Conservation (phyloP, 2,888 invertebrate genomes). For the Nephrocerus scutellatus region DNA sequence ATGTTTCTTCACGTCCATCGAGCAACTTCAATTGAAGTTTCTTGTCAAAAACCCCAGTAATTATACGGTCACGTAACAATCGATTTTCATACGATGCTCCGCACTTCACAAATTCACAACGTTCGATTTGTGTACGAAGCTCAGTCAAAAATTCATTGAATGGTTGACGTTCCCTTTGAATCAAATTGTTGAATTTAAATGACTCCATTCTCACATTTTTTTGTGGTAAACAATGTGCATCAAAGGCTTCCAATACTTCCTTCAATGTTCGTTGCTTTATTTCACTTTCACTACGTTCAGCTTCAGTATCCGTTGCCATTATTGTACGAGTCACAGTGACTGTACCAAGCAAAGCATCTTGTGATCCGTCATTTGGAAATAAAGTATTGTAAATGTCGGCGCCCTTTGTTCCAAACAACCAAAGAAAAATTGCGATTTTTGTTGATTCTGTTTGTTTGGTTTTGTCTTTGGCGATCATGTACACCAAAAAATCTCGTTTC, state of each 20-base stretch:
- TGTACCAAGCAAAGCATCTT: slow-evolving; percentile 10
- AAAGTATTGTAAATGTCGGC: slow-evolving; percentile 12
- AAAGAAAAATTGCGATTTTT: slow-evolving; percentile 11
- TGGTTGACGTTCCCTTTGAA: slow-evolving; percentile 16
- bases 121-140: slow-evolving; percentile 14
- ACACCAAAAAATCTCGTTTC: slow-evolving; percentile 5
- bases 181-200: slow-evolving; percentile 19
- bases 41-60: slow-evolving; percentile 18
- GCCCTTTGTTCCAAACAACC: slow-evolving; percentile 13
- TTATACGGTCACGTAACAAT: slow-evolving; percentile 20
- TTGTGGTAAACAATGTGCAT: slow-evolving; percentile 15
- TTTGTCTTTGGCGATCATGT: slow-evolving; percentile 6
- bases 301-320: too few relatives aligned
- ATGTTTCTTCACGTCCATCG: slow-evolving; percentile 15
- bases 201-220: slow-evolving; percentile 13
- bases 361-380: slow-evolving; percentile 14
- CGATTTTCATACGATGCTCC: slow-evolving; percentile 15
- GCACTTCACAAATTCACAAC: slow-evolving; percentile 15
- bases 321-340: too few relatives aligned
- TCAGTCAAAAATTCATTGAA: slow-evolving; percentile 19
- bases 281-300: neutral
- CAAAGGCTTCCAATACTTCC: slow-evolving; percentile 11
- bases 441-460: neutral
- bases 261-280: slow-evolving; percentile 10
- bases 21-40: slow-evolving; percentile 15